These are phyloP conservation scores for Pterocles burchelli DNA, from an alignment of 2,113 vertebrate genomes.

Conservation along the genomic window DNA sequence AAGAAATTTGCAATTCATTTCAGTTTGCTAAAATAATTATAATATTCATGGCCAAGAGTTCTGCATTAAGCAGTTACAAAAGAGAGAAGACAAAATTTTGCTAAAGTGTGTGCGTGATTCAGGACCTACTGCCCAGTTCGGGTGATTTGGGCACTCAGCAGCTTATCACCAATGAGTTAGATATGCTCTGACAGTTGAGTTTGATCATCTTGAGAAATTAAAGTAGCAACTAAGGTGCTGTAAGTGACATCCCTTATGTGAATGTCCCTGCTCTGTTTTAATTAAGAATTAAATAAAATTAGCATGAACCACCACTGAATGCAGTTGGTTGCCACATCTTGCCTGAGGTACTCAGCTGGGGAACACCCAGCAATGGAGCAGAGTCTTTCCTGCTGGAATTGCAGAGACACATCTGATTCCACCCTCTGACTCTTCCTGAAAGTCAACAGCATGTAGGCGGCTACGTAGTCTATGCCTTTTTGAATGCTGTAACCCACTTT, in stretches of 20 bases:
- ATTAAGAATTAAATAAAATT: constrained; percentile 37
- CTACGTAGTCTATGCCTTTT: not conserved
- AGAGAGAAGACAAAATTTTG: not conserved
- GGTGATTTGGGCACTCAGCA: not conserved
- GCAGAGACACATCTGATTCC: not conserved
- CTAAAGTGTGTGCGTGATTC: not conserved
- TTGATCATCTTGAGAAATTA: constrained; percentile 29
- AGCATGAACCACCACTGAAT: constrained; percentile 3
- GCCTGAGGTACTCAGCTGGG: not conserved
- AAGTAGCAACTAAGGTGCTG: constrained; percentile 3
- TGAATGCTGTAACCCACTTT: not conserved
- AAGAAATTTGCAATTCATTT: constrained; percentile 71
- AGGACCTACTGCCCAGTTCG: not conserved
- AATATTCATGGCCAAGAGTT: constrained; percentile 48
- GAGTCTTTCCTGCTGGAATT: not conserved
- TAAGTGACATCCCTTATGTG: constrained; percentile 2
- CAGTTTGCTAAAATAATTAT: constrained; percentile 61
- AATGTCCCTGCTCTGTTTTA: constrained; percentile 22
- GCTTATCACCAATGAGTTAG: not conserved
- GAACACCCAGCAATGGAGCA: not conserved
- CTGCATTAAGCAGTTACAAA: constrained; percentile 49
- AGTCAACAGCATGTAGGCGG: not conserved
- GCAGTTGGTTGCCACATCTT: constrained; percentile 14
- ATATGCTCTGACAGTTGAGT: not conserved
- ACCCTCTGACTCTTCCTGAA: not conserved